Percentiles rank a stretch among this genome's conserved stretches.
Evolutionary conservation across 2,797 vertebrate genomes (phyloP).

Genomic region (Parambassis ranga): DNA sequence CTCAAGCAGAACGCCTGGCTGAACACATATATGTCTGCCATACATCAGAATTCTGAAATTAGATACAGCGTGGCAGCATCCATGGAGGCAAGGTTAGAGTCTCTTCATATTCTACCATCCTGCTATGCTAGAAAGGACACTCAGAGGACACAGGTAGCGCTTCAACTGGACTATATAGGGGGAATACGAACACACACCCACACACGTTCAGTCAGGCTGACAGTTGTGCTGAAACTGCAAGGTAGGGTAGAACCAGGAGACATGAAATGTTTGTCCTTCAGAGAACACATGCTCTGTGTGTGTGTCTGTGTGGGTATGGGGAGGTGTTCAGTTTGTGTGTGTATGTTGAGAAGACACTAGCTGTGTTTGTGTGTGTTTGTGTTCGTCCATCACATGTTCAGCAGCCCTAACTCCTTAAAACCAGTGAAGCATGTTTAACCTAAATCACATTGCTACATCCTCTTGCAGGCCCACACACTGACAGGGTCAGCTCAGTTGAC

Average conservation of each 20-base stretch:
- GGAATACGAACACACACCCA: conserved; percentile 5
- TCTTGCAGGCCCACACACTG: conserved; percentile 20
- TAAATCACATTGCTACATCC: conserved; percentile 52
- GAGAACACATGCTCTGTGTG: conserved; percentile 26
- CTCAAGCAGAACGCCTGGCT: conserved; percentile 53
- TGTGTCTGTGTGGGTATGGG: conserved; percentile 1
- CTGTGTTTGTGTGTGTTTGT: neutral
- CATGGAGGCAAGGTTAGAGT: conserved; percentile 60
- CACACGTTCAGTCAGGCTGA: conserved; percentile 34
- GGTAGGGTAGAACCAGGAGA: conserved; percentile 30
- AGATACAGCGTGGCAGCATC: conserved; percentile 53
- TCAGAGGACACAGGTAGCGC: conserved; percentile 32
- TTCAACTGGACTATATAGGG: conserved; percentile 27
- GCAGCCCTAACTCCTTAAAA: conserved; percentile 28
- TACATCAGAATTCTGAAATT: conserved; percentile 62
- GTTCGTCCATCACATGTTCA: conserved; percentile 59
- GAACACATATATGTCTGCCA: conserved; percentile 50
- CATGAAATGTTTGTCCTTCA: conserved; percentile 70
- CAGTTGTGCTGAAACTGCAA: conserved; percentile 70
- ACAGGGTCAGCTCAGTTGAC: conserved; percentile 38
- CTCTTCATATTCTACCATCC: conserved; percentile 23
- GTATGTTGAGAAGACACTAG: neutral
- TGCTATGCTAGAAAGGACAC: conserved; percentile 59
- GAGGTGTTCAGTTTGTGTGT: neutral
- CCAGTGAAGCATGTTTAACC: conserved; percentile 52